Conservation (phyloP, 2,797 vertebrate species). For the Cirrhinus mrigala region DNA sequence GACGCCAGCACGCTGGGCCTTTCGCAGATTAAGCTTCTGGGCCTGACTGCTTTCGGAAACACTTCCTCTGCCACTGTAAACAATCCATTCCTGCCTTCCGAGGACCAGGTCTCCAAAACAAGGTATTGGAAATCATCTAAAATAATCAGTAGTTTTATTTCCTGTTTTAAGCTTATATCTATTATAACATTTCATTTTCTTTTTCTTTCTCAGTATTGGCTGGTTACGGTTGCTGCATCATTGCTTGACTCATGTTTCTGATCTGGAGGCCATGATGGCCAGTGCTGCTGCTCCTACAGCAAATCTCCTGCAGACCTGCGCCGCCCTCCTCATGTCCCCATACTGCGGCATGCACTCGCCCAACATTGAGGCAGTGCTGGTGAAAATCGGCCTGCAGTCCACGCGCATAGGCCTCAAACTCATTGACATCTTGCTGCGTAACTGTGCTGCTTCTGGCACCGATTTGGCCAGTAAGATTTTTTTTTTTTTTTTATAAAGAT, state of each 20-base stretch:
- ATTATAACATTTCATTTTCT: background rate
- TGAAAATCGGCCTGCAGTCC: slow-evolving; percentile 98
- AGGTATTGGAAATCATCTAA: slow-evolving; percentile 77
- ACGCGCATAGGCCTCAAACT: slow-evolving; percentile 95
- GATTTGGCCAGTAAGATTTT: slow-evolving; percentile 89
- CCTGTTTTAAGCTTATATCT: background rate
- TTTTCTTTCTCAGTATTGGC: slow-evolving; percentile 86
- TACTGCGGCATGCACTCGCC: slow-evolving; percentile 99
- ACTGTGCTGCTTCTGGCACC: slow-evolving; percentile 95
- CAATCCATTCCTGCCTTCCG: slow-evolving; percentile 97
- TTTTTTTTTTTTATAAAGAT: background rate
- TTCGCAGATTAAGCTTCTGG: slow-evolving; percentile 96
- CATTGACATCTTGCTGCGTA: slow-evolving; percentile 96
- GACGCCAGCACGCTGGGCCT: slow-evolving; percentile 96
- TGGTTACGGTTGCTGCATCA: slow-evolving; percentile 97
- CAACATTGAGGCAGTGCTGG: slow-evolving; percentile 97
- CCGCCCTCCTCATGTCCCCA: slow-evolving; percentile 96
- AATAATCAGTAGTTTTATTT: background rate
- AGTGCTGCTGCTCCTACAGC: slow-evolving; percentile 97
- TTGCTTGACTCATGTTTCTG: slow-evolving; percentile 96
- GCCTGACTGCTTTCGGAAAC: slow-evolving; percentile 96
- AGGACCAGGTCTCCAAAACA: slow-evolving; percentile 99
- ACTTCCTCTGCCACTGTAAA: slow-evolving; percentile 98
- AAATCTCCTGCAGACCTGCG: slow-evolving; percentile 96
- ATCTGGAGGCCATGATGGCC: slow-evolving; percentile 98